Conservation (phyloP, 2,888 invertebrate genomes). For the Apodemia mormo region DNA sequence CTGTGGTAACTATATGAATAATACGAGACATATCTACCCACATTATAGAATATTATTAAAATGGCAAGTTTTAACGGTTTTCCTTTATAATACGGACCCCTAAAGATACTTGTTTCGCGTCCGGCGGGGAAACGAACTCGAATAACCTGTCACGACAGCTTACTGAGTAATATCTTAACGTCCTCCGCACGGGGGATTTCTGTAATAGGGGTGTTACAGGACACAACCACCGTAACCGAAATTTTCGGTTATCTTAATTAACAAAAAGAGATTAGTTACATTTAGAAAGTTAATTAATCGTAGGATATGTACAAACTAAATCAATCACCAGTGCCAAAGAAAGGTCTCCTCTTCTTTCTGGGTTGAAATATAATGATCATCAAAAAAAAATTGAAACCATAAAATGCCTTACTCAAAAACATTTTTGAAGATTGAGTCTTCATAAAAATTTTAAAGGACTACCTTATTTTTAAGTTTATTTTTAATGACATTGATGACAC, state of each 20-base stretch:
- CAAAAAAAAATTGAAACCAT: no score
- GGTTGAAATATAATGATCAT: no score
- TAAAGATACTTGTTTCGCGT: conserved; percentile 52
- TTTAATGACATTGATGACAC: no score
- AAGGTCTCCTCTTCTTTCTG: no score
- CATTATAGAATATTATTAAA: background rate
- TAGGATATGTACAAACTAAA: no score
- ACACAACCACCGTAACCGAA: conserved; percentile 9
- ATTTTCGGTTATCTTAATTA: background rate
- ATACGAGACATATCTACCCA: background rate
- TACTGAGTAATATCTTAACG: conserved; percentile 49
- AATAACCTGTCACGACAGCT: conserved; percentile 56
- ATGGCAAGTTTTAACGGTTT: conserved; percentile 25
- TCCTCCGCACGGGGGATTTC: conserved; percentile 40
- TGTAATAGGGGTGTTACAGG: conserved; percentile 19
- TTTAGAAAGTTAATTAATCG: no score
- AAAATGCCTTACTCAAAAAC: no score
- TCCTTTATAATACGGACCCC: conserved; percentile 40
- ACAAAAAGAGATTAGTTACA: no score
- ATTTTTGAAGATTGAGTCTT: no score
- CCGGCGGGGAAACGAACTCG: conserved; percentile 59
- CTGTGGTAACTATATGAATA: background rate
- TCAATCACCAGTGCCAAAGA: no score
- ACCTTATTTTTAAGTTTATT: no score
- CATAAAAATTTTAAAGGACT: no score